Percentiles rank a stretch among this genome's conserved stretches.
phyloP scores from a whole-genome alignment of 92 coral and sea anemone genomes.

The Paragorgia papillata region DNA sequence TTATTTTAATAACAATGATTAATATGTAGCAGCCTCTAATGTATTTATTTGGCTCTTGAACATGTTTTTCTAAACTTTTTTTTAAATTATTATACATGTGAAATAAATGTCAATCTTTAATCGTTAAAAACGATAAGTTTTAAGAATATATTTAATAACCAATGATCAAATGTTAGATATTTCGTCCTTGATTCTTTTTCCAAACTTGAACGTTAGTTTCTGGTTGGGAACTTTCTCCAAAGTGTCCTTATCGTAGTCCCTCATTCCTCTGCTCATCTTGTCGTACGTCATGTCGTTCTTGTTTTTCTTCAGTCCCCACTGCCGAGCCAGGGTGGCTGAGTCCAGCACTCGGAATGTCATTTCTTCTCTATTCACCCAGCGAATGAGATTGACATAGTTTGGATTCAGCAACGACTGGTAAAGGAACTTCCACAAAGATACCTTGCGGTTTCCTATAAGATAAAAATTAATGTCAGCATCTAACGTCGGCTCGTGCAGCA shows the following conservation, averaged over 20 bases:
- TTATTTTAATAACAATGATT: no score
- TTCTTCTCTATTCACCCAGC: neutral
- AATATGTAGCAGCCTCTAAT: no score
- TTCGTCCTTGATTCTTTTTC: constrained; percentile 6
- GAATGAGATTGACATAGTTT: neutral
- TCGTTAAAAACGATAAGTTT: no score
- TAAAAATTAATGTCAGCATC: no score
- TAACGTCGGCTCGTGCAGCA: no score
- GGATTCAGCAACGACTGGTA: constrained; percentile 2
- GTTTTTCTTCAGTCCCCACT: neutral
- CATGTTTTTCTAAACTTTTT: no score
- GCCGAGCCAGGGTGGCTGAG: neutral
- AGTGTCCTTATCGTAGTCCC: neutral
- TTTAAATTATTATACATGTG: no score
- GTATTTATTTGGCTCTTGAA: no score
- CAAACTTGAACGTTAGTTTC: constrained; percentile 1
- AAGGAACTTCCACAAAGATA: constrained; percentile 28
- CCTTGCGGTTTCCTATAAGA: constrained; percentile 23
- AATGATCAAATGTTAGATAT: no score
- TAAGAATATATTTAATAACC: no score
- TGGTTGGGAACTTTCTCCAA: neutral
- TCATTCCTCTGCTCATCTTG: constrained; percentile 17
- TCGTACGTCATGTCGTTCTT: constrained; percentile 10
- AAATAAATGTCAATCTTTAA: no score
- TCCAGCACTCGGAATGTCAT: neutral